Evolutionary conservation across 1,140 invertebrate species (phyloP), one percentile per base, ranked within the genome.

Genomic region (Rhizoglyphus robini): DNA sequence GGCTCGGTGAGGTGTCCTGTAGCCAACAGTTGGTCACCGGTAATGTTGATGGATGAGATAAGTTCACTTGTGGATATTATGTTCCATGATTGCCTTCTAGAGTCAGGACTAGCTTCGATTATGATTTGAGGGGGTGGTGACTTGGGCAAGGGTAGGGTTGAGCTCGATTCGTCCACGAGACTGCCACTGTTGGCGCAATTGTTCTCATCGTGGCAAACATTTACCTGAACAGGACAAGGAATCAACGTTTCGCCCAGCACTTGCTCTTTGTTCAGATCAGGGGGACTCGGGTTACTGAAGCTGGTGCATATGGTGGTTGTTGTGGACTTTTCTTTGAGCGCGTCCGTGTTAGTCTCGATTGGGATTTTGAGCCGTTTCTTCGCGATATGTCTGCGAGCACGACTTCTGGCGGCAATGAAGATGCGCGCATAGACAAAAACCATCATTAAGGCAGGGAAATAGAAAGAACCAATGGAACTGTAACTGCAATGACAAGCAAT

Each of bases 381-480:
- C 47, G 69, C 70, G 1, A 75, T 72, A 54, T 86, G 86, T 57
- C 90, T 79, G 66, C 90, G 80, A 61, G 91, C 90, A 49, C 91
- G 76, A 27, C 88, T 88, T 74, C 95, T 88, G 38, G 94, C 94
- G 20, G 93, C 95, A 76, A 86, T 90, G 78, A 98, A 99, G 79
- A 99, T 99, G 74, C 91, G 83, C 73, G 96, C 92, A 80, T 99
- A 99, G 49, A 99, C 90, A 79, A 98, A 96, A 67, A 97, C 89
- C 89, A 99, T 97, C 74, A 99, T 92, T 76, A 91, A 90, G 72
- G 90, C 90, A 47, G 96, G 96, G 72, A 99, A 90, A 80, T 97
- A 96, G 81, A 99, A 99, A 68, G 93, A 97, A 66, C 95, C 93
- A 65, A 96, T 82, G 13, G 95, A 92, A 32, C 92, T 96, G 78